Evolutionary conservation across 1,140 invertebrate genomes (phyloP).

Genomic region (Sinonovacula constricta): DNA sequence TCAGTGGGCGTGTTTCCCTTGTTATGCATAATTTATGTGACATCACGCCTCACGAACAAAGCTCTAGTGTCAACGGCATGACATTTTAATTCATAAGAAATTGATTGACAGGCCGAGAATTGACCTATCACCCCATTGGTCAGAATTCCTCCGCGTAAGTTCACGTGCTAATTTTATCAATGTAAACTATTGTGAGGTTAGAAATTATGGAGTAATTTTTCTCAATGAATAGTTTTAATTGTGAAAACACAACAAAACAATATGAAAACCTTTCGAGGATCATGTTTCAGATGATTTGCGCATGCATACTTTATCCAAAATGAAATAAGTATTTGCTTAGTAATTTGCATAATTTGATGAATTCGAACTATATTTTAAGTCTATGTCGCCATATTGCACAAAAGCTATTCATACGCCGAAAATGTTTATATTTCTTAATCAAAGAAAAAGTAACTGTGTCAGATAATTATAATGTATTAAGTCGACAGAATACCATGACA

Average conservation of each 20-base stretch:
- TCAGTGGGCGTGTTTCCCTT: no score
- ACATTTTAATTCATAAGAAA: constrained; percentile 51
- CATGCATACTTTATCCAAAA: no score
- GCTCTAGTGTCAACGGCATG: constrained; percentile 16
- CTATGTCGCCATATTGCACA: constrained; percentile 42
- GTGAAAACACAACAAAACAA: no score
- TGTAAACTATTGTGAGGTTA: no score
- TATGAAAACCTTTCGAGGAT: no score
- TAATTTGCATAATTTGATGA: constrained; percentile 44
- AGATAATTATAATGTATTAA: no score
- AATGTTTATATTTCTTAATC: no score
- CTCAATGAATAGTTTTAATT: no score
- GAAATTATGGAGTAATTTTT: no score
- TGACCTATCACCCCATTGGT: constrained; percentile 44
- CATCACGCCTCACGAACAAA: constrained; percentile 39
- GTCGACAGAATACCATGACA: no score
- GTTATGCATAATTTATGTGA: constrained; percentile 54
- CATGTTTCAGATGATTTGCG: no score
- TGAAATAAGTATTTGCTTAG: background rate
- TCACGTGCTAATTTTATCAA: constrained; percentile 51
- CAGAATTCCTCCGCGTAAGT: constrained; percentile 41
- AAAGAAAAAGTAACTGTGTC: no score
- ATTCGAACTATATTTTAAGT: constrained; percentile 33
- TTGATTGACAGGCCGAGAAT: constrained; percentile 42
- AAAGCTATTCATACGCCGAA: constrained; percentile 16